These are phyloP conservation scores for Cyprinodon tularosa DNA, from an alignment of 2,113 vertebrate species.

Conservation along the genomic window DNA sequence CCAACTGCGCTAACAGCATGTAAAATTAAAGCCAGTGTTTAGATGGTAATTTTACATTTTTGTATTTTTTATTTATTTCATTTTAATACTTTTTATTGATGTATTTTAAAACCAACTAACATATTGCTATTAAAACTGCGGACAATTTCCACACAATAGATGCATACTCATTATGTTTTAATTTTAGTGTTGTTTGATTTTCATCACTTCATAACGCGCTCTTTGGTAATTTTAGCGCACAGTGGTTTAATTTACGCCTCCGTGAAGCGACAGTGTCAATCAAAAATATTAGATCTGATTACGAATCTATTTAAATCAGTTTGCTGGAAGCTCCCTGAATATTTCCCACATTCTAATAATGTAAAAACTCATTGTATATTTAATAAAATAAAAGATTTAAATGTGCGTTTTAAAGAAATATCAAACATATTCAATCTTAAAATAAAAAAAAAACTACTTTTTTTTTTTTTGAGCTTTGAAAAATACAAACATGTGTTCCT, in stretches of 20 bases:
- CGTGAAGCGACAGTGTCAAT: background rate
- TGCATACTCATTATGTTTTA: background rate
- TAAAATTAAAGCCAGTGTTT: background rate
- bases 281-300: constrained; percentile 18
- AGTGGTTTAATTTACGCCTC: background rate
- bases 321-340: constrained; percentile 1
- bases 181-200: background rate
- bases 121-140: background rate
- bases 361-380: constrained; percentile 4
- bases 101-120: background rate
- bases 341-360: constrained; percentile 10
- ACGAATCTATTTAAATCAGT: background rate
- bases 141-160: background rate
- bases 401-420: background rate
- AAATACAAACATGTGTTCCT: no score
- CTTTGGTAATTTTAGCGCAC: background rate
- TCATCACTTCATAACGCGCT: background rate
- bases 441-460: constrained; percentile 5
- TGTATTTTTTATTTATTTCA: background rate
- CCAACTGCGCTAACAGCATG: background rate
- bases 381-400: background rate
- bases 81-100: background rate
- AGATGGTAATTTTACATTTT: background rate
- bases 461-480: background rate
- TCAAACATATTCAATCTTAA: background rate